Conservation (phyloP, 1,140 invertebrate genomes). For the Neodiprion lecontei region DNA sequence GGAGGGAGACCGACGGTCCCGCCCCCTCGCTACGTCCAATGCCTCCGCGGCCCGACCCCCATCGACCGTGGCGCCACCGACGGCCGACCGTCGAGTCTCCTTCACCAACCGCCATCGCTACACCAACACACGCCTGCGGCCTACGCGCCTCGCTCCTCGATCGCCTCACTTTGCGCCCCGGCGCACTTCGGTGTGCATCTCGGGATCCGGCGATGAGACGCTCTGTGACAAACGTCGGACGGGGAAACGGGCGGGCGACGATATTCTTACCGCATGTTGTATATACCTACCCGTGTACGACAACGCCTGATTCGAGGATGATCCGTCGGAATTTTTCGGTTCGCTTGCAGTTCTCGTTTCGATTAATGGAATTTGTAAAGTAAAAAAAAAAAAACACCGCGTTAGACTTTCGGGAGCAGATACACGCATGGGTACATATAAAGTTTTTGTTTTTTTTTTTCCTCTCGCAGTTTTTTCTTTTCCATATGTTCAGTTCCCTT, state of each 20-base stretch:
- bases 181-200: not conserved
- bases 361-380: too few relatives aligned
- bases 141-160: not conserved
- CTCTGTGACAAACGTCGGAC: not conserved
- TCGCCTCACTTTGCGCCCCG: not conserved
- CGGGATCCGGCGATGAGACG: slow-evolving; percentile 11
- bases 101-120: slow-evolving; percentile 34
- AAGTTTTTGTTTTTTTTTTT: too few relatives aligned
- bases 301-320: too few relatives aligned
- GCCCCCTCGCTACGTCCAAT: slow-evolving; percentile 51
- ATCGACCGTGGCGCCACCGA: slow-evolving; percentile 24
- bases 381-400: too few relatives aligned
- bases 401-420: too few relatives aligned
- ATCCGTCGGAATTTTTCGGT: too few relatives aligned
- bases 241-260: slow-evolving; percentile 35
- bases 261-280: not conserved
- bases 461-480: too few relatives aligned
- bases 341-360: too few relatives aligned
- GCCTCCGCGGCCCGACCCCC: slow-evolving; percentile 36
- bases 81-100: slow-evolving; percentile 19
- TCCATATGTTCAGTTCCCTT: too few relatives aligned
- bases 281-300: too few relatives aligned
- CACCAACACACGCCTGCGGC: slow-evolving; percentile 20
- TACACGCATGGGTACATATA: too few relatives aligned
- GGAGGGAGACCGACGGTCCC: slow-evolving; percentile 26